Percentiles rank a stretch among this genome's conserved stretches.
Conservation (phyloP, 1,140 invertebrate genomes). For the Piezodorus guildinii region DNA sequence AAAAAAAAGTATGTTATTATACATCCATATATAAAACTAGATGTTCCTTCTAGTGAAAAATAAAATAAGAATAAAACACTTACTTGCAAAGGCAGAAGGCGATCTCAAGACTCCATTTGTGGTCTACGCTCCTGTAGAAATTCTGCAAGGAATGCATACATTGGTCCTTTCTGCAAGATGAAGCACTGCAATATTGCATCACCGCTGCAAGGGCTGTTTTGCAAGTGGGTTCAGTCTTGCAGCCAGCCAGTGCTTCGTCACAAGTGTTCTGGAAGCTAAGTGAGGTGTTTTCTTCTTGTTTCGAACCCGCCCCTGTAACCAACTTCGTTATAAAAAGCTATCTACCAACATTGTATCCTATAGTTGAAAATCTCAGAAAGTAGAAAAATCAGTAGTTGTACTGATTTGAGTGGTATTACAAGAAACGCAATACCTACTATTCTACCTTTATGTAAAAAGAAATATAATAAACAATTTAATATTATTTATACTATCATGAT, state of each 20-base stretch:
- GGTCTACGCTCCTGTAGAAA: conserved; percentile 66
- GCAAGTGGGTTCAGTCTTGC: conserved; percentile 66
- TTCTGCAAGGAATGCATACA: conserved; percentile 78
- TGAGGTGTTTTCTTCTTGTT: conserved; percentile 25
- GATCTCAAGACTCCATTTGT: conserved; percentile 71
- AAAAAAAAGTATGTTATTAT: no score
- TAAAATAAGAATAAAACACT: conserved; percentile 40
- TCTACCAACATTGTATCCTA: not conserved
- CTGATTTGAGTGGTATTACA: no score
- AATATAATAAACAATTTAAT: no score
- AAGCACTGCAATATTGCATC: conserved; percentile 62
- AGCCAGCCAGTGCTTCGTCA: conserved; percentile 57
- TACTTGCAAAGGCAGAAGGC: conserved; percentile 88
- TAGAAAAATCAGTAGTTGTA: no score
- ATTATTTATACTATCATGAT: no score
- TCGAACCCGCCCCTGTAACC: conserved; percentile 24
- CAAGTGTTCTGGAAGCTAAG: conserved; percentile 57
- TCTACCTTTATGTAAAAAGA: no score
- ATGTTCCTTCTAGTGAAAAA: no score
- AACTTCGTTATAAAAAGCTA: not conserved
- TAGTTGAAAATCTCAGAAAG: not conserved
- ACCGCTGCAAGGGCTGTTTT: conserved; percentile 62
- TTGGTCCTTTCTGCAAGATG: conserved; percentile 62
- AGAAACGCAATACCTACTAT: no score
- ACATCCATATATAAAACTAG: no score